Evolutionary conservation across 2,888 invertebrate genomes (phyloP), one percentile per base, ranked within the genome.

Genomic region (Machimus atricapillus): DNA sequence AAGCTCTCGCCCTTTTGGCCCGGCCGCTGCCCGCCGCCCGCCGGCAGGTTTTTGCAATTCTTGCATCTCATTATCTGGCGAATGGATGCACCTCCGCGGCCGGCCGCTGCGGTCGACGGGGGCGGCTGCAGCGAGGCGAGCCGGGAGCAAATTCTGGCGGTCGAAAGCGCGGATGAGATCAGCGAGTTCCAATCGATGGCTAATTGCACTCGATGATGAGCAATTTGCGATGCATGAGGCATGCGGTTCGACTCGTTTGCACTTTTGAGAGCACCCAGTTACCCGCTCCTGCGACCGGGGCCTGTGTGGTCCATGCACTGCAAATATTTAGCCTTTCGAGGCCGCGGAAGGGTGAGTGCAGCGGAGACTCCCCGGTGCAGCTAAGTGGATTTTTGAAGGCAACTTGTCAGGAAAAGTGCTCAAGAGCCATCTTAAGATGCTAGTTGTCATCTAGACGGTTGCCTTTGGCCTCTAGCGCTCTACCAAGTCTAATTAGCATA

Each of bases 121-220:
- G 40, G 40, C 9, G 78, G 8, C 19, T 43, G 23, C 2, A 19
- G 43, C 7, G 52, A 1, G n/a, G 52, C 52, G 8, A 4, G 43
- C 31, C 78, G 23, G 43, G 78, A 78, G 19, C 23, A 78, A 46
- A 78, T 43, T 78, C 27, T 16, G 23, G 23, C 46, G 19, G 52
- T 52, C n/a, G 19, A 52, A 52, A 52, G 16, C 52, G 1, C 52
- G 52, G 52, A 46, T 46, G 52, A 79, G 43, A 46, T 79, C 79
- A 56, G 52, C 23, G 37, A 31, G 7, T 79, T 12, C 1, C 7
- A 52, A 79, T 79, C 46, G 52, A 52, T 52, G 46, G 23, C 52
- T 79, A 79, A 46, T 46, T 79, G 52, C 79, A 79, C 31, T 52
- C 27, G 79, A 79, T 79, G 79, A 79, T 79, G 79, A 79, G 79